Percentiles rank a stretch among this genome's conserved stretches.
Conservation (phyloP, 2,888 invertebrate species). For the Deilephila elpenor region DNA sequence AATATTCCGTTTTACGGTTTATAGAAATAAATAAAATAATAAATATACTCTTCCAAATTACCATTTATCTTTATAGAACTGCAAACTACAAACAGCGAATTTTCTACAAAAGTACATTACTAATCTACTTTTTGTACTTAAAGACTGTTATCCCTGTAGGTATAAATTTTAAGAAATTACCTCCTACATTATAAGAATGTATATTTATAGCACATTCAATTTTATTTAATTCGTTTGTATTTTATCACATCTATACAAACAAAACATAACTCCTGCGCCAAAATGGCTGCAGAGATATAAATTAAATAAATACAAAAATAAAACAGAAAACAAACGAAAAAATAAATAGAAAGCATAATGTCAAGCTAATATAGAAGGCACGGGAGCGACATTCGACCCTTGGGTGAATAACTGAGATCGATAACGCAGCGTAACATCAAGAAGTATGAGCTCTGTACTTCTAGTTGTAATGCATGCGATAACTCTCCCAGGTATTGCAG, state of each 20-base stretch:
- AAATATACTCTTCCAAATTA: not conserved
- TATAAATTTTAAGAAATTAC: no score
- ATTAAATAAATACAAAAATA: conserved; percentile 21
- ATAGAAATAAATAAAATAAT: not conserved
- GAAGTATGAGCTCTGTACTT: conserved; percentile 82
- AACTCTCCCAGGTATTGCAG: conserved; percentile 52
- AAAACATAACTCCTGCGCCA: no score
- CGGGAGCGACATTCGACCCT: conserved; percentile 49
- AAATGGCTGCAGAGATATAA: no score
- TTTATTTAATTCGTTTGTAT: no score
- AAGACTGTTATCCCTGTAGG: not conserved
- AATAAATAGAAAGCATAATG: conserved; percentile 40
- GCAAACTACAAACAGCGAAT: not conserved
- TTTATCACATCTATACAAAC: no score
- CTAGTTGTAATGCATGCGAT: conserved; percentile 61
- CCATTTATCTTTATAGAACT: not conserved
- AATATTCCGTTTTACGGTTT: not conserved
- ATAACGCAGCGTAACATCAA: conserved; percentile 62
- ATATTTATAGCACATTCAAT: no score
- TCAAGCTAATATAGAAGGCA: conserved; percentile 51
- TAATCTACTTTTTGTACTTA: not conserved
- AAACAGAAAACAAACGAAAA: not conserved
- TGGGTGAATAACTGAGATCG: conserved; percentile 47
- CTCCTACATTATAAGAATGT: no score
- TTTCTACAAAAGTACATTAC: not conserved